phyloP scores from a whole-genome alignment of 2,113 vertebrate genomes.

The Epinephelus moara region DNA sequence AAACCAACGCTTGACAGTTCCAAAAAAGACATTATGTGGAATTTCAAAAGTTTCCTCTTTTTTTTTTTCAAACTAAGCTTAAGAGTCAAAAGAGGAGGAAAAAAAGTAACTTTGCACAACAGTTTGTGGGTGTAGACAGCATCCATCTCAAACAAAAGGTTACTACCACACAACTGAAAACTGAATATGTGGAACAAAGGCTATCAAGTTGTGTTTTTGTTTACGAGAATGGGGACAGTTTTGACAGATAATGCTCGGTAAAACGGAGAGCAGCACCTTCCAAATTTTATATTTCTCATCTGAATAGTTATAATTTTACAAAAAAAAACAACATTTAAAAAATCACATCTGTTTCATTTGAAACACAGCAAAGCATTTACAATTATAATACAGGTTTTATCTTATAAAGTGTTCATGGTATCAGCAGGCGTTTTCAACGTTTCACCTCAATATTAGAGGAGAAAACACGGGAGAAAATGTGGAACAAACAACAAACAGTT shows the following conservation, averaged over 20 bases:
- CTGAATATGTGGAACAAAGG: slow-evolving; percentile 35
- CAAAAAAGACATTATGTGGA: slow-evolving; percentile 35
- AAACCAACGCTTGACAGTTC: slow-evolving; percentile 40
- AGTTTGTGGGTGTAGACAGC: slow-evolving; percentile 45
- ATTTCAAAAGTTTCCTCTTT: slow-evolving; percentile 32
- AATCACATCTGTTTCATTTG: background rate
- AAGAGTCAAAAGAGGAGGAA: slow-evolving; percentile 11
- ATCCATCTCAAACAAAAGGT: slow-evolving; percentile 55
- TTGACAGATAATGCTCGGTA: slow-evolving; percentile 17
- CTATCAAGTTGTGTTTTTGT: slow-evolving; percentile 32
- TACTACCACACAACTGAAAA: slow-evolving; percentile 29
- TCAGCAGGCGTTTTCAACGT: background rate
- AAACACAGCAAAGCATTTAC: background rate
- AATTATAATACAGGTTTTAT: background rate
- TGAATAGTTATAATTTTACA: background rate
- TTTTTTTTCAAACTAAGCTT: slow-evolving; percentile 31
- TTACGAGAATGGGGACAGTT: background rate
- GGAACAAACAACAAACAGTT: slow-evolving; percentile 46
- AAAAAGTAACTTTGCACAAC: slow-evolving; percentile 46
- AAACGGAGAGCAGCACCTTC: slow-evolving; percentile 7
- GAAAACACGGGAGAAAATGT: slow-evolving; percentile 3
- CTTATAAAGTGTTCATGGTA: background rate
- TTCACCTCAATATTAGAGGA: slow-evolving; percentile 2
- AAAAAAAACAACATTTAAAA: background rate
- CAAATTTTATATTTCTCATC: background rate